Evolutionary conservation across 2,113 vertebrate species (phyloP).

Genomic region (Oenanthe melanoleuca): DNA sequence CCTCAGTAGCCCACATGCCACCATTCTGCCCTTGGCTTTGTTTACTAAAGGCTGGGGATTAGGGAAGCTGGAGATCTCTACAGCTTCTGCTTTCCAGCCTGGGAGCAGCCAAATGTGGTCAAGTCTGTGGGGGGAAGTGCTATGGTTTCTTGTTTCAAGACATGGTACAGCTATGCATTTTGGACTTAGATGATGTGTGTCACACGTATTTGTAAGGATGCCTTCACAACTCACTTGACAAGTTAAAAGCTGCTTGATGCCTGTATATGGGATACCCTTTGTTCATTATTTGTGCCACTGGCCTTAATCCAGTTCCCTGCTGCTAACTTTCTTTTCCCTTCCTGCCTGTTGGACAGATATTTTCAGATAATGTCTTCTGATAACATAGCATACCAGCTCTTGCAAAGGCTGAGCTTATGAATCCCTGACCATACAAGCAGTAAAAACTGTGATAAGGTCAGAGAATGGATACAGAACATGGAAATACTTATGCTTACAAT

Average conservation of each 20-base stretch:
- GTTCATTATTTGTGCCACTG: background rate
- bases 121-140: background rate
- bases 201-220: background rate
- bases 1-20: background rate
- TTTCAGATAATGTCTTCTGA: constrained; percentile 26
- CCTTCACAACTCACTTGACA: background rate
- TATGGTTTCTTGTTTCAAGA: background rate
- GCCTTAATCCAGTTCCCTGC: constrained; percentile 12
- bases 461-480: background rate
- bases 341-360: background rate
- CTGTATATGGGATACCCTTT: background rate
- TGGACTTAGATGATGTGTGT: background rate
- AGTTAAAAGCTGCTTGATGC: background rate
- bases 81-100: background rate
- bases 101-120: background rate
- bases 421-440: background rate
- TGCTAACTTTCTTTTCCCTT: constrained; percentile 31
- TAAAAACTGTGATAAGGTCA: background rate
- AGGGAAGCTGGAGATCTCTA: background rate
- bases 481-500: background rate
- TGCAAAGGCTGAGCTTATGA: constrained; percentile 2
- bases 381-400: background rate
- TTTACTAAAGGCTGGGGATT: background rate
- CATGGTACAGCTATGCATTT: background rate
- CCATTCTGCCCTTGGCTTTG: background rate